Conservation (phyloP, 2,888 invertebrate genomes). For the Caenorhabditis macrosperma region DNA sequence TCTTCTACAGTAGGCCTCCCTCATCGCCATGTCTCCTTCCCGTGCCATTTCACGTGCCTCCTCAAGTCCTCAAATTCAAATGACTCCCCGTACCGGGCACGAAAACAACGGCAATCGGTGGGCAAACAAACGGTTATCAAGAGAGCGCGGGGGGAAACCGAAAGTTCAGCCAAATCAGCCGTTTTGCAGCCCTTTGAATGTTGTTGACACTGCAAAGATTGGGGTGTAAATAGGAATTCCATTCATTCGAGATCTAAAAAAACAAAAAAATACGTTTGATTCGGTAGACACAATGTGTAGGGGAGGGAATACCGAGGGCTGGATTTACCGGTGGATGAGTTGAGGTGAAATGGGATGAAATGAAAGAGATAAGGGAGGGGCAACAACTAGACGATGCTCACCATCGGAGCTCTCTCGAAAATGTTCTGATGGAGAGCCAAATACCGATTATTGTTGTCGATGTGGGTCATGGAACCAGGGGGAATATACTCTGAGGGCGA, state of each 20-base stretch:
- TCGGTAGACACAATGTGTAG: background rate
- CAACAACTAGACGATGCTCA: slow-evolving; percentile 62
- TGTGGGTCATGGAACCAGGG: slow-evolving; percentile 38
- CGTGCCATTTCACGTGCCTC: background rate
- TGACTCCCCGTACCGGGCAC: slow-evolving; percentile 6
- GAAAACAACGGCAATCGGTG: slow-evolving; percentile 4
- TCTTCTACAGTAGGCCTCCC: slow-evolving; percentile 15
- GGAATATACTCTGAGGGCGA: slow-evolving; percentile 41
- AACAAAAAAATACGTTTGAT: background rate
- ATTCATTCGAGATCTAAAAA: slow-evolving; percentile 12
- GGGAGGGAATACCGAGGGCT: background rate
- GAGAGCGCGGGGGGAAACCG: slow-evolving; percentile 9
- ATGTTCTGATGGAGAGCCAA: slow-evolving; percentile 58
- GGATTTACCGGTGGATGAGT: slow-evolving; percentile 8
- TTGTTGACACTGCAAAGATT: slow-evolving; percentile 15
- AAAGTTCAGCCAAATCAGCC: slow-evolving; percentile 36
- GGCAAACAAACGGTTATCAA: slow-evolving; percentile 27
- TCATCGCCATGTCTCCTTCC: slow-evolving; percentile 13
- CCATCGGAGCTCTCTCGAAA: slow-evolving; percentile 68
- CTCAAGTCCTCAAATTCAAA: background rate
- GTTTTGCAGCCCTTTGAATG: slow-evolving; percentile 25
- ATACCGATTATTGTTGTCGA: slow-evolving; percentile 39
- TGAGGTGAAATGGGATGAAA: slow-evolving; percentile 19
- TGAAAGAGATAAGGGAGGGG: slow-evolving; percentile 17
- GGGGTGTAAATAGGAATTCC: background rate